phyloP scores from a whole-genome alignment of 1,140 invertebrate genomes.

The Lutraria rhynchaena region DNA sequence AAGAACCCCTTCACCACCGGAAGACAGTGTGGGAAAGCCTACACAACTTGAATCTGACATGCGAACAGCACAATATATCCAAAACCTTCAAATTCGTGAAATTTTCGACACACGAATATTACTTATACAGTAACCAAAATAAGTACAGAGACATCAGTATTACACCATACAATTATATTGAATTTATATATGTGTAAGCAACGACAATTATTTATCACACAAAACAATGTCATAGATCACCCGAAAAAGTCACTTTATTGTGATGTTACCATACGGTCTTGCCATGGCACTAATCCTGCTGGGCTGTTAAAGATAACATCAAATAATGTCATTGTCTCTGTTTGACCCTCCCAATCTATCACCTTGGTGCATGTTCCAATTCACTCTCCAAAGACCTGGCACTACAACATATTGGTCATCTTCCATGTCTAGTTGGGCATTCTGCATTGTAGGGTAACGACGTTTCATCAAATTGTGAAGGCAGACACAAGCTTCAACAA shows the following conservation, averaged over 20 bases:
- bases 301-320: constrained; percentile 41
- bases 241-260: not conserved
- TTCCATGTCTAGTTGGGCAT: constrained; percentile 5
- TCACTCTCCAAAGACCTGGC: constrained; percentile 43
- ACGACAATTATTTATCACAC: too few species aligned
- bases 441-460: constrained; percentile 2
- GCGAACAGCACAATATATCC: too few species aligned
- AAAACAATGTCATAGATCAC: too few species aligned
- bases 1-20: too few species aligned
- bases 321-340: constrained; percentile 53
- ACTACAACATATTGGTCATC: constrained; percentile 55
- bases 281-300: constrained; percentile 58
- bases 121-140: too few species aligned
- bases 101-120: too few species aligned
- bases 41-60: too few species aligned
- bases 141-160: too few species aligned
- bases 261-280: constrained; percentile 42
- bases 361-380: constrained; percentile 34
- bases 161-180: too few species aligned
- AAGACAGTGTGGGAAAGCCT: too few species aligned
- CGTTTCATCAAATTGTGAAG: constrained; percentile 57
- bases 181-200: too few species aligned
- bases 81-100: too few species aligned
- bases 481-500: constrained; percentile 23
- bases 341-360: not conserved